Evolutionary conservation across 1,140 invertebrate genomes (phyloP), one percentile per base, ranked within the genome.

Genomic region (Nomia melanderi): DNA sequence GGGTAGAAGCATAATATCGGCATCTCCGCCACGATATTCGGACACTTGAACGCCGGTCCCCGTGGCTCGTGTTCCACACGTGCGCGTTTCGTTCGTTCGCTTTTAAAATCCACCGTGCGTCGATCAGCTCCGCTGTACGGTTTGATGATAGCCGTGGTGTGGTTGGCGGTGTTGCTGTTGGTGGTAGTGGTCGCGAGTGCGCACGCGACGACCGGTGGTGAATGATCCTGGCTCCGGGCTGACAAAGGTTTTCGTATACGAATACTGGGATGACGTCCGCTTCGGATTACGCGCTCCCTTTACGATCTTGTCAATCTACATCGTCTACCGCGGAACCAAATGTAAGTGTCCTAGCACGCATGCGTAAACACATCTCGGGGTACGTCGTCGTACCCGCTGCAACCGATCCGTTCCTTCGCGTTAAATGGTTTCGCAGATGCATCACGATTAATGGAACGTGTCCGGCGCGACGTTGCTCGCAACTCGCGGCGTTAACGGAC

Each of bases 301-400:
- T 81, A 86, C 85, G 85, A 86, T 83, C 82, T 82, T 77, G 81
- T 71, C 82, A 77, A 66, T 78, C 74, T 60, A 82, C 85, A 77
- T 86, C 83, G 83, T 53, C 83, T 81, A 87, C 84, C 86, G 86
- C 85, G 85, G 81, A 86, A 85, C 83, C 86, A 87, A 86, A 87
- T 87, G 85, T 85, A 85, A 86, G 83, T 81, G 36, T 78, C 23
- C 27, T n/a, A 70, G n/a, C 50, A 27, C 36, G 63, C 20, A 70
- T 64, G 47, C 56, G 23, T 4, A 54, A 44, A 47, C 47, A n/a
- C 47, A 44, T 5, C 33, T 31, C 20, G 29, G 57, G 57, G n/a
- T n/a, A n/a, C n/a, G 20, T 44, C 2, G 41, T 17, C 2, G 14
- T 17, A 2, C 0, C 41, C 39, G 39, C 12, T n/a, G n/a, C 11